Evolutionary conservation across 2,797 vertebrate genomes (phyloP).

Genomic region (Aplochiton taeniatus): DNA sequence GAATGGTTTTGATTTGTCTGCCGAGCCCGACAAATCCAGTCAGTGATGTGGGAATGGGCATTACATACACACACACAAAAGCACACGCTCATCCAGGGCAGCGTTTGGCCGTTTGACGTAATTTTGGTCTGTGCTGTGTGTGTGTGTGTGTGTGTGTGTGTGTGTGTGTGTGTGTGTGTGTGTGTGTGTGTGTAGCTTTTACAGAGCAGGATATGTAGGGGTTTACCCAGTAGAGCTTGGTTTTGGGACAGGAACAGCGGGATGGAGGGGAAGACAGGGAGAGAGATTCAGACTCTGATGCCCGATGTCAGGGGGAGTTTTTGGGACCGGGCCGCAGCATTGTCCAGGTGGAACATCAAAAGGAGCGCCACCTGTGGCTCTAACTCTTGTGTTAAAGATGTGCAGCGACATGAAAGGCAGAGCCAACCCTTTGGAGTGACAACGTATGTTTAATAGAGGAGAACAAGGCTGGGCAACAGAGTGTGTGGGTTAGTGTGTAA

Average conservation of each 20-base stretch:
- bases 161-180: background rate
- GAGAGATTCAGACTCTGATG: too few relatives aligned
- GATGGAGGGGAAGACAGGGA: too few relatives aligned
- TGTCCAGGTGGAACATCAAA: conserved; percentile 23
- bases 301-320: background rate
- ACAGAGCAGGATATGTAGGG: background rate
- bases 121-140: conserved; percentile 43
- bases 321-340: conserved; percentile 28
- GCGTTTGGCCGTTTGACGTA: conserved; percentile 57
- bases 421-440: conserved; percentile 54
- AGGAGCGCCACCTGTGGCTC: conserved; percentile 42
- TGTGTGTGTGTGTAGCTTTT: background rate
- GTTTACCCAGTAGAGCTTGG: too few relatives aligned
- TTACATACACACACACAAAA: background rate
- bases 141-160: conserved; percentile 8
- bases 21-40: conserved; percentile 36
- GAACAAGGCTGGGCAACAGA: too few relatives aligned
- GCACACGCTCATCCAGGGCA: conserved; percentile 8
- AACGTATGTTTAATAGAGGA: conserved; percentile 36
- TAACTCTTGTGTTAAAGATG: too few relatives aligned
- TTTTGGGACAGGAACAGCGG: too few relatives aligned
- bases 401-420: too few relatives aligned
- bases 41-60: conserved; percentile 20
- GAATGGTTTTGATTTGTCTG: background rate
- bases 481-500: too few relatives aligned